Percentiles rank a stretch among this genome's conserved stretches.
Conservation (phyloP, 1,140 invertebrate genomes). For the Diorhabda carinulata region DNA sequence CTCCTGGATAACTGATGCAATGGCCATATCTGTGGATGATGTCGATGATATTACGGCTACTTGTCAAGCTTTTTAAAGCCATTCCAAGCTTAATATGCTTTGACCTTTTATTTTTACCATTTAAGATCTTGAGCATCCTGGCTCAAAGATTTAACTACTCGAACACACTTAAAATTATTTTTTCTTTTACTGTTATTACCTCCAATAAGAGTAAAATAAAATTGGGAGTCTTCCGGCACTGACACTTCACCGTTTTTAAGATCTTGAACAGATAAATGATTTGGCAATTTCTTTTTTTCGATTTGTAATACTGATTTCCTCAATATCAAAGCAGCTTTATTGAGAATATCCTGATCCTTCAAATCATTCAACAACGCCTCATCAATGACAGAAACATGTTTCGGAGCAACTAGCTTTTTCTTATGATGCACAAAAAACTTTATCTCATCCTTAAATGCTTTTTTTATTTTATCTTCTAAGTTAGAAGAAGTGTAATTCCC, state of each 20-base stretch:
- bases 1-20: slow-evolving; percentile 37
- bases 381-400: slow-evolving; percentile 23
- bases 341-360: slow-evolving; percentile 30
- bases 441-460: slow-evolving; percentile 25
- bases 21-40: slow-evolving; percentile 31
- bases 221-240: slow-evolving; percentile 21
- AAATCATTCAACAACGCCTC: slow-evolving; percentile 26
- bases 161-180: slow-evolving; percentile 21
- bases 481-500: slow-evolving; percentile 24
- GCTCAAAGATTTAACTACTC: slow-evolving; percentile 6
- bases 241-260: slow-evolving; percentile 24
- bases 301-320: slow-evolving; percentile 29
- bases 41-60: slow-evolving; percentile 37
- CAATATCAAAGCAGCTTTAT: slow-evolving; percentile 35
- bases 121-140: slow-evolving; percentile 26
- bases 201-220: slow-evolving; percentile 9
- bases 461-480: slow-evolving; percentile 31
- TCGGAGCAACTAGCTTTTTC: slow-evolving; percentile 32
- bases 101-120: slow-evolving; percentile 28
- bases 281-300: slow-evolving; percentile 20
- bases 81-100: slow-evolving; percentile 40
- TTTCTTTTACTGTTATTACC: background rate
- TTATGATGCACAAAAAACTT: slow-evolving; percentile 26
- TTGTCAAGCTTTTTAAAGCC: slow-evolving; percentile 39
- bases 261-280: slow-evolving; percentile 25